phyloP scores from a whole-genome alignment of 2,888 invertebrate genomes.

The Dicyrtoma fusca region DNA sequence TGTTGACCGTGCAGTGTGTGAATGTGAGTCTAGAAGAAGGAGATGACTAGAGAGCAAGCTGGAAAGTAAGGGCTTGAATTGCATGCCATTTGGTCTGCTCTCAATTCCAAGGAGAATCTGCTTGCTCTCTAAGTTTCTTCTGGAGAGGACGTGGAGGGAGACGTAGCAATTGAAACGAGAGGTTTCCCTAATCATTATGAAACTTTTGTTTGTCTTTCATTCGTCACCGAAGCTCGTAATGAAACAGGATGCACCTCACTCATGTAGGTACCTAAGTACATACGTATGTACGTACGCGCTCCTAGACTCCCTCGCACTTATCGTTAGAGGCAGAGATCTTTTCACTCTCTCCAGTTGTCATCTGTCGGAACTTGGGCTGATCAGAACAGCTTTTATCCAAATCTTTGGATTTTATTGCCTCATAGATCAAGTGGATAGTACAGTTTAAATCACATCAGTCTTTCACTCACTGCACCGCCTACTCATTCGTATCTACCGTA shows the following conservation, averaged over 20 bases:
- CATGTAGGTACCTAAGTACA: neutral
- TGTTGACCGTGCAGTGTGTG: too few species aligned
- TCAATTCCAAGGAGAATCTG: neutral
- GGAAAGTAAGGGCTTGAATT: neutral
- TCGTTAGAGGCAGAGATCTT: neutral
- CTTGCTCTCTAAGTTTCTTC: neutral
- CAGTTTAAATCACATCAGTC: slow-evolving; percentile 23
- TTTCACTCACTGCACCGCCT: too few species aligned
- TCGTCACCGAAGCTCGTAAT: neutral
- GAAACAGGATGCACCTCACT: neutral
- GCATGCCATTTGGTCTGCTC: slow-evolving; percentile 10
- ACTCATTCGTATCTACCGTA: too few species aligned
- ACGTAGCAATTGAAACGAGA: neutral
- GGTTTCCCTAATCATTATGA: slow-evolving; percentile 13
- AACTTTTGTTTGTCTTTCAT: slow-evolving; percentile 25
- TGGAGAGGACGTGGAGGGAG: neutral
- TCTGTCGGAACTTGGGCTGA: neutral
- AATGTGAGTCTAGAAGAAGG: slow-evolving; percentile 6
- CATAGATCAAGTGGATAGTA: slow-evolving; percentile 9
- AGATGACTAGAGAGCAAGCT: slow-evolving; percentile 14
- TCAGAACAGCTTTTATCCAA: neutral
- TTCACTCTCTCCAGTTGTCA: too few species aligned
- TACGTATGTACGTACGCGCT: neutral
- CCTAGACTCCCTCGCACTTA: too few species aligned
- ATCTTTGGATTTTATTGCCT: slow-evolving; percentile 12